Conservation (phyloP, 2,888 invertebrate genomes). For the Stenotaenia linearis region DNA sequence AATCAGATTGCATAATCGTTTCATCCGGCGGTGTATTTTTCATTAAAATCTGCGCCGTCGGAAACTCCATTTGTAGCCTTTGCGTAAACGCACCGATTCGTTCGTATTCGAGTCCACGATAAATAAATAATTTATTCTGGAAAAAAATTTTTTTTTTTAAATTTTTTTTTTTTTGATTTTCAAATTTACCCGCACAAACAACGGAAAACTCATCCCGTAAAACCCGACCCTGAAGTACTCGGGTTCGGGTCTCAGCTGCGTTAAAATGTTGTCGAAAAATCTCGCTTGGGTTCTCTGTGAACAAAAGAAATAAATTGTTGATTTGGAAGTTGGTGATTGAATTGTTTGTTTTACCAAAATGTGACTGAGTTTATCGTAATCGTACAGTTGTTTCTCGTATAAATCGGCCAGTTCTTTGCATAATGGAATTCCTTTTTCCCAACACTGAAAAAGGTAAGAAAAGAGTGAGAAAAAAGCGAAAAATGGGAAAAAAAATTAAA, state of each 20-base stretch:
- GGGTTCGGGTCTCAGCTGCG: slow-evolving; percentile 80
- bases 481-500: neutral
- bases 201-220: slow-evolving; percentile 85
- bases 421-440: slow-evolving; percentile 91
- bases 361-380: slow-evolving; percentile 79
- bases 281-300: slow-evolving; percentile 74
- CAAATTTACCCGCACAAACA: slow-evolving; percentile 77
- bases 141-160: slow-evolving; percentile 29
- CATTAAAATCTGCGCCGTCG: slow-evolving; percentile 85
- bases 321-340: too few species aligned
- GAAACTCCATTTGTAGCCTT: slow-evolving; percentile 86
- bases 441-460: slow-evolving; percentile 59
- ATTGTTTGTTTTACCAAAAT: too few species aligned
- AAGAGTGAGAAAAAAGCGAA: neutral
- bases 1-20: slow-evolving; percentile 73
- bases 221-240: slow-evolving; percentile 94
- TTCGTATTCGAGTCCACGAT: slow-evolving; percentile 92
- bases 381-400: slow-evolving; percentile 78
- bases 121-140: slow-evolving; percentile 90
- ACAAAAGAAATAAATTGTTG: slow-evolving; percentile 36
- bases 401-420: slow-evolving; percentile 81
- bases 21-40: slow-evolving; percentile 88
- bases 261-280: slow-evolving; percentile 85
- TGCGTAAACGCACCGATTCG: slow-evolving; percentile 89
- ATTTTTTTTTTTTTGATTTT: neutral